These are phyloP conservation scores for Ashinkailepas kermadecensis DNA, from an alignment of 2,888 invertebrate species.

Conservation along the genomic window DNA sequence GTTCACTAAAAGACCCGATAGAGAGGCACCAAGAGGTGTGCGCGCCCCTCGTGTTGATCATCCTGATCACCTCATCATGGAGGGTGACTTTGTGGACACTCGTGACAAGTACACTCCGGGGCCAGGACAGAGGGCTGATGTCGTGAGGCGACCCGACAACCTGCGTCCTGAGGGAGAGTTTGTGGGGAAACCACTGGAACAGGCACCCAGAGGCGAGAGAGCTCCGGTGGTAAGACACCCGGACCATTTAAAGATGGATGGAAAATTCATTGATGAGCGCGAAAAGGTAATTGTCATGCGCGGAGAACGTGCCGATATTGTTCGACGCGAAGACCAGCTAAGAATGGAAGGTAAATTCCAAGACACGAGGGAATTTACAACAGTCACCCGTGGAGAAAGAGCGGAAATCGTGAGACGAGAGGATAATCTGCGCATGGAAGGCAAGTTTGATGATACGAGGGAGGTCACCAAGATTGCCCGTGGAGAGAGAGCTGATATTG, in stretches of 20 bases:
- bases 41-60: constrained; percentile 38
- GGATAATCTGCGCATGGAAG: constrained; percentile 37
- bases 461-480: not conserved
- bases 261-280: constrained; percentile 37
- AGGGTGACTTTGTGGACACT: constrained; percentile 35
- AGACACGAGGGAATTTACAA: not conserved
- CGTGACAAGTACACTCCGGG: not conserved
- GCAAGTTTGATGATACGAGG: not conserved
- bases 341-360: constrained; percentile 20
- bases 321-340: constrained; percentile 32
- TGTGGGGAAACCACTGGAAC: constrained; percentile 36
- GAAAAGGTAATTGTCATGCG: constrained; percentile 21
- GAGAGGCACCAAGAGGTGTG: constrained; percentile 29
- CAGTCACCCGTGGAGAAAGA: constrained; percentile 31
- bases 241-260: constrained; percentile 50
- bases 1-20: not conserved
- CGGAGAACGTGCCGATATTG: constrained; percentile 30
- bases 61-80: constrained; percentile 49
- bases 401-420: constrained; percentile 34
- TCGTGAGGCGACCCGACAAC: not conserved
- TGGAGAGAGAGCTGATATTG: not conserved
- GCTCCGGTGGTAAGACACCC: constrained; percentile 36
- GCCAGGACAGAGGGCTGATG: not conserved
- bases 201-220: constrained; percentile 31
- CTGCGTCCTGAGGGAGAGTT: not conserved